Evolutionary conservation across 2,113 vertebrate species (phyloP).

Genomic region (Hystrix cristata): DNA sequence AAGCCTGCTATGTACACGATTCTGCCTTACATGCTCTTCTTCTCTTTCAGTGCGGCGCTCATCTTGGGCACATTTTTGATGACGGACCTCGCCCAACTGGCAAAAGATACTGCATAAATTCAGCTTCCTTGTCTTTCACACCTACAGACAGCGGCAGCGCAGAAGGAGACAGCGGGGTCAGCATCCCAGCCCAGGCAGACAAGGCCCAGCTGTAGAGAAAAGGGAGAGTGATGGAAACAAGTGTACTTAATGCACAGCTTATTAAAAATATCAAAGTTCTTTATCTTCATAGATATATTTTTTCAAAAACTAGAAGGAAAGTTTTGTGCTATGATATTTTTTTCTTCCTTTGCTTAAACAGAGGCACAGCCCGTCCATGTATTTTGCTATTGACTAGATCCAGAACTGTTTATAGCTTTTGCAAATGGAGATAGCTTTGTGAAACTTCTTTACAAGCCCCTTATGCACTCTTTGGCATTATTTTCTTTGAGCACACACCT

Average conservation of each 20-base stretch:
- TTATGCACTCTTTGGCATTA: conserved; percentile 7
- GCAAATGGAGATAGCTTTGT: conserved; percentile 56
- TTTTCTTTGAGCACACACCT: conserved; percentile 41
- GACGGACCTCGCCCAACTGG: conserved; percentile 97
- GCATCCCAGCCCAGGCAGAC: conserved; percentile 80
- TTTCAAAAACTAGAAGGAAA: conserved; percentile 82
- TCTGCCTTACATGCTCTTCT: conserved; percentile 68
- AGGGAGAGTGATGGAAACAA: background rate
- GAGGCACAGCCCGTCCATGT: conserved; percentile 77
- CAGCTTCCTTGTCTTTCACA: conserved; percentile 93
- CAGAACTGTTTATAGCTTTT: conserved; percentile 68
- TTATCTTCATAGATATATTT: conserved; percentile 85
- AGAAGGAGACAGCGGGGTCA: conserved; percentile 12
- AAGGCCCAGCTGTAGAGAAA: conserved; percentile 86
- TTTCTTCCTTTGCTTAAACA: conserved; percentile 79
- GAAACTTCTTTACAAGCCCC: conserved; percentile 63
- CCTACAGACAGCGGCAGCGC: conserved; percentile 80
- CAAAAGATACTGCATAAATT: conserved; percentile 98
- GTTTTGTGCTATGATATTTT: conserved; percentile 84
- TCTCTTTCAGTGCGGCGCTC: conserved; percentile 96
- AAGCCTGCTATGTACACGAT: background rate
- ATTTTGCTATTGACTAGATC: conserved; percentile 80
- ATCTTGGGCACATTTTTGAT: conserved; percentile 98
- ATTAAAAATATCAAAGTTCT: conserved; percentile 77
- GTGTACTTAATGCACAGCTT: conserved; percentile 78